Percentiles rank a stretch among this genome's conserved stretches.
Conservation (phyloP, 2,113 vertebrate genomes). For the Numida meleagris region DNA sequence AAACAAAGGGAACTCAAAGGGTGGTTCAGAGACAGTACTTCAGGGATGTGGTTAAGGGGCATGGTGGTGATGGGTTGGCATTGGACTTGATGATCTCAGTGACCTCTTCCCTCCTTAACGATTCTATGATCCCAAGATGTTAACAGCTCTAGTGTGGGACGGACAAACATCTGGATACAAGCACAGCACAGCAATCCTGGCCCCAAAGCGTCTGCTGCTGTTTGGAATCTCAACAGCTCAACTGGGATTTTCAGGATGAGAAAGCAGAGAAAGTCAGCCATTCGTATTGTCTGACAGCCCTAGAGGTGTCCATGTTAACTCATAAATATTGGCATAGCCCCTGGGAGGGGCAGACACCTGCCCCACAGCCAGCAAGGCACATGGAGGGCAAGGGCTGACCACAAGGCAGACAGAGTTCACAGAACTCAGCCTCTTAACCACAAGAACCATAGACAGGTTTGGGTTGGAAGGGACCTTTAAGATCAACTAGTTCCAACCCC, state of each 20-base stretch:
- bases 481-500: too few relatives aligned
- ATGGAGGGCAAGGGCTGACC: neutral
- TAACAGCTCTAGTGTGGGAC: neutral
- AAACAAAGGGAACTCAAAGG: neutral
- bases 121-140: neutral
- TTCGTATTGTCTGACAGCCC: neutral
- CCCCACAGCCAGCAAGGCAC: neutral
- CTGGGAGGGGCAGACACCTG: too few relatives aligned
- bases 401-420: accelerated
- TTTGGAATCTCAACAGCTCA: neutral
- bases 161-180: neutral
- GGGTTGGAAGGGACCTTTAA: too few relatives aligned
- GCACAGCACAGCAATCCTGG: neutral
- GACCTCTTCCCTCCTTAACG: too few relatives aligned
- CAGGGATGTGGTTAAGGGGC: too few relatives aligned
- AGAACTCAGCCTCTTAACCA: neutral
- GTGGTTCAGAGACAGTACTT: neutral
- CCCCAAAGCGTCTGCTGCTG: neutral
- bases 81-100: too few relatives aligned
- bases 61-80: too few relatives aligned
- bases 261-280: neutral
- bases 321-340: neutral
- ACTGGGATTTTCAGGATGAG: accelerated
- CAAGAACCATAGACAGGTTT: accelerated
- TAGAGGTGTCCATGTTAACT: neutral